These are phyloP conservation scores for Holothuria scabra DNA, from an alignment of 53 echinoderm and acorn worm species.

Conservation along the genomic window DNA sequence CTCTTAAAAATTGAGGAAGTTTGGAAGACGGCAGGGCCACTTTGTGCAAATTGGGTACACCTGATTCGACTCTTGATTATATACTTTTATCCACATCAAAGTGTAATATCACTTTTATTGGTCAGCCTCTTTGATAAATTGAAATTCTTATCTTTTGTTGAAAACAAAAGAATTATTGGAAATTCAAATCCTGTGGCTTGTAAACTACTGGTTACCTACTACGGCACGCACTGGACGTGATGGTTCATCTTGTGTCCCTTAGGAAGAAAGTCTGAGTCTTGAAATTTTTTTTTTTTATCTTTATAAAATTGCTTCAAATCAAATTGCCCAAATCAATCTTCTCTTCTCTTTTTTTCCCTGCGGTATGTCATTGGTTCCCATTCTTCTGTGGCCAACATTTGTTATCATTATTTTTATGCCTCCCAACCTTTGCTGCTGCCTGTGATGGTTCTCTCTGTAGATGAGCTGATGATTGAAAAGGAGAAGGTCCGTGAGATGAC, in stretches of 20 bases:
- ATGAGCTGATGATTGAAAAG: slow-evolving; percentile 50
- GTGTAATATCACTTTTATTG: no score
- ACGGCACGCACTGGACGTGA: slow-evolving; percentile 15
- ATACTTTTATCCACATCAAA: no score
- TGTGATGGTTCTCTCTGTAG: slow-evolving; percentile 2
- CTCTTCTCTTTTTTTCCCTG: not conserved
- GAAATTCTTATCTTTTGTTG: no score
- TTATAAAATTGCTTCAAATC: slow-evolving; percentile 22
- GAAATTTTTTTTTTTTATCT: slow-evolving; percentile 26
- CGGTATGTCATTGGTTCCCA: not conserved
- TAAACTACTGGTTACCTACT: slow-evolving; percentile 20
- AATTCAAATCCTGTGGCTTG: slow-evolving; percentile 2
- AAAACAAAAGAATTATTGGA: no score
- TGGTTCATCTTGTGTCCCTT: slow-evolving; percentile 42
- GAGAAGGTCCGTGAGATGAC: slow-evolving; percentile 53
- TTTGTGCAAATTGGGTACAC: no score
- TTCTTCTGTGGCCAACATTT: not conserved
- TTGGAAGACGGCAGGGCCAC: no score
- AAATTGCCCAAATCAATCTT: slow-evolving; percentile 28
- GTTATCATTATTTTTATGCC: not conserved
- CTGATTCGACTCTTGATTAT: no score
- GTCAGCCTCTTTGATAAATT: no score
- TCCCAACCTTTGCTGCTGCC: not conserved
- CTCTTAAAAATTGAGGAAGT: no score
- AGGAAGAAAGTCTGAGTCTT: not conserved